Evolutionary conservation across 1,140 invertebrate species (phyloP), one percentile per base, ranked within the genome.

Genomic region (Ladona fulva): DNA sequence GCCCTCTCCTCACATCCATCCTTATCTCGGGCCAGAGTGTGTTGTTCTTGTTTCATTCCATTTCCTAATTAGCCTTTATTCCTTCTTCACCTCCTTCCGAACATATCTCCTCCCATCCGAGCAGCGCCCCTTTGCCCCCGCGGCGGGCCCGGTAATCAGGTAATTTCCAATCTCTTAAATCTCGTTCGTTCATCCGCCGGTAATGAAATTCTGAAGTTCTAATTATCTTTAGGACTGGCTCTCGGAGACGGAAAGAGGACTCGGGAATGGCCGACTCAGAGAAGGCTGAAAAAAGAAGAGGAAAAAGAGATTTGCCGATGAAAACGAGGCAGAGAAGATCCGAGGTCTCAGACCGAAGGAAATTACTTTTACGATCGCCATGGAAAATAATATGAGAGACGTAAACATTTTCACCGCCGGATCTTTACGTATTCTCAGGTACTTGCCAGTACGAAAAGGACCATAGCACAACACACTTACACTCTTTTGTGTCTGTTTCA

Each of bases 101-200:
- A 52, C 44, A n/a, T 52, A 52, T 19, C 44, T 19, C 44, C 44
- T 52, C 44, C 44, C 44, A 10, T 11, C 44, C 44, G 19, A 52
- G 44, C 10, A 52, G 44, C 19, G 10, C n/a, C n/a, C n/a, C n/a
- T n/a, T n/a, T n/a, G n/a, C n/a, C n/a, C n/a, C 44, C 44, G 19
- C 44, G 19, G 10, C 44, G 44, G 10, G 44, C 44, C 44, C 44
- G 19, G 52, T 79, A 79, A 79, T 79, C 78, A 79, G 76, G 78
- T 79, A 79, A 79, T 79, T 79, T 77, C 78, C 74, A 77, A 79
- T 79, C 78, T 79, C 78, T 77, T 79, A 75, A 79, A 79, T 79
- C 78, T 79, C 77, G 78, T 74, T 52, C 74, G 75, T 24, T 42
- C 74, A 11, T 52, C 11, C n/a, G 75, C 19, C 19, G 76, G 77